Conservation (phyloP, 2,113 vertebrate genomes). For the Isichthys henryi region DNA sequence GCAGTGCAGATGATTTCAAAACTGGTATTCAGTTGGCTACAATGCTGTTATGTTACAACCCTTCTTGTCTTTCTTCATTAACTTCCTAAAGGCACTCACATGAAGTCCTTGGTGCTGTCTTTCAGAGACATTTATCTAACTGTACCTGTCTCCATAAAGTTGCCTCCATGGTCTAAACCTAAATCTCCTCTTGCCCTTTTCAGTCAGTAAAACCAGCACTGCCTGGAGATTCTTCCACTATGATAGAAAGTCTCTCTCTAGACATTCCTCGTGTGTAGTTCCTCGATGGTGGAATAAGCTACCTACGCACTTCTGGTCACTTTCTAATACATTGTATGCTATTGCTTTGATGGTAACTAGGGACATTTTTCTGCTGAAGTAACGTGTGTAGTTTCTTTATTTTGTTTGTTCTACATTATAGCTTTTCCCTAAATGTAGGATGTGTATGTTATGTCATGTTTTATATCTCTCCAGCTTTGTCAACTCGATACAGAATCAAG, state of each 20-base stretch:
- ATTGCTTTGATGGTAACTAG: background rate
- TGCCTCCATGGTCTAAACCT: too few species aligned
- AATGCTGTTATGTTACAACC: background rate
- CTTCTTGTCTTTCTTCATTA: background rate
- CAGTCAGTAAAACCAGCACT: background rate
- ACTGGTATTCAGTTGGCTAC: background rate
- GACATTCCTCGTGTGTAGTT: background rate
- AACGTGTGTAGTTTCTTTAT: background rate
- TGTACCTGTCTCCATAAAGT: background rate
- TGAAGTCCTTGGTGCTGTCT: background rate
- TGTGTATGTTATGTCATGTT: background rate
- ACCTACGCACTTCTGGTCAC: background rate
- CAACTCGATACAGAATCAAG: background rate
- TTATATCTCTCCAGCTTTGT: background rate
- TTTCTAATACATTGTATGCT: background rate
- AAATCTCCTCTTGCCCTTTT: background rate
- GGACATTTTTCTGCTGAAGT: background rate
- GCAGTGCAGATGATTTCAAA: background rate
- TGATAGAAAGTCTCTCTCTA: background rate
- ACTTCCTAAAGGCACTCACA: background rate
- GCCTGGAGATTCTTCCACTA: background rate
- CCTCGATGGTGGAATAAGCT: background rate
- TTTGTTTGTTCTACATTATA: background rate
- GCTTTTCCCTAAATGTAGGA: background rate
- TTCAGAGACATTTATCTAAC: background rate